These are phyloP conservation scores for Cassiopea andromeda DNA, from an alignment of 30 jellyfish, hydroid and myxozoan genomes.

Conservation along the genomic window DNA sequence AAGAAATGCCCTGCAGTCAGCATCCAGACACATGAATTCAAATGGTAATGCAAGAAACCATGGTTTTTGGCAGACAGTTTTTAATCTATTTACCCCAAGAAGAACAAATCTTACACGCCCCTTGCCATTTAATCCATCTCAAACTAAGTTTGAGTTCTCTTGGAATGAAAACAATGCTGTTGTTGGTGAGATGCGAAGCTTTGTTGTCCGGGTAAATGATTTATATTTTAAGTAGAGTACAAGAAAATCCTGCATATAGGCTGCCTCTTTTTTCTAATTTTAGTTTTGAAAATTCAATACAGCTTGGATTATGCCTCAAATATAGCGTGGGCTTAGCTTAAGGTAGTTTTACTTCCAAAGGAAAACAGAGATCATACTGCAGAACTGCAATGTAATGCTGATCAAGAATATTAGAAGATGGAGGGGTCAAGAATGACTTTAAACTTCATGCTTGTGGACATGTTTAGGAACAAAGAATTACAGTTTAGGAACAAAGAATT, in stretches of 20 bases:
- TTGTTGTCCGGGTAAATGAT: constrained; percentile 29
- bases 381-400: no score
- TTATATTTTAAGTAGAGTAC: not conserved
- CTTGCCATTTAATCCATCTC: constrained; percentile 50
- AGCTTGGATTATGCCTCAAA: no score
- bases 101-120: constrained; percentile 10
- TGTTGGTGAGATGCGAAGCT: constrained; percentile 71
- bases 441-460: no score
- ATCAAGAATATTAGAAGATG: no score
- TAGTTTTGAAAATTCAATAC: no score
- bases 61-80: constrained; percentile 29
- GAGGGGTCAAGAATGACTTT: not conserved
- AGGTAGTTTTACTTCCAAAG: no score
- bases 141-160: constrained; percentile 41
- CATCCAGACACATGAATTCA: not conserved
- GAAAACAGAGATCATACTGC: no score
- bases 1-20: not conserved
- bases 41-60: not conserved
- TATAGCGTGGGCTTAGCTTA: no score
- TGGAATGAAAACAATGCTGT: constrained; percentile 50
- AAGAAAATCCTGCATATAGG: not conserved
- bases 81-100: constrained; percentile 8
- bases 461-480: no score
- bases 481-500: no score
- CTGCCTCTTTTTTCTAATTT: not conserved